A percentile compares a stretch with the other conserved stretches of the same genome.
These are phyloP conservation scores for Microvelia longipes DNA, from an alignment of 1,140 invertebrate species.

Conservation along the genomic window DNA sequence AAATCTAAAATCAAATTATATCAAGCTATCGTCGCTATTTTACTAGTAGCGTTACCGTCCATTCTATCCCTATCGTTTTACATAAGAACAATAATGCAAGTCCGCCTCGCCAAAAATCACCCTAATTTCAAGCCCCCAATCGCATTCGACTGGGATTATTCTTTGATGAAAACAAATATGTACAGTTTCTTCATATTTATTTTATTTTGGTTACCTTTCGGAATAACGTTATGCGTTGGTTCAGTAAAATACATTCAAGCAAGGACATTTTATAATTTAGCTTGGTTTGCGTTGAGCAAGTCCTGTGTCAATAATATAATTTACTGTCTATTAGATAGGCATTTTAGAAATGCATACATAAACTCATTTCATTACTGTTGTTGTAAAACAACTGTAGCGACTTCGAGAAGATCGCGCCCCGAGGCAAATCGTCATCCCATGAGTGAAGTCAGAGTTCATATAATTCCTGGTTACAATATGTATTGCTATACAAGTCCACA, in stretches of 20 bases:
- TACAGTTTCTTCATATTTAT: constrained; percentile 45
- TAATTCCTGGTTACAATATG: constrained; percentile 55
- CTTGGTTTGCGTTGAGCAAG: constrained; percentile 51
- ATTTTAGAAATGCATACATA: constrained; percentile 57
- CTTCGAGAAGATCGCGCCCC: constrained; percentile 44
- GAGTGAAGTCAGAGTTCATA: constrained; percentile 56
- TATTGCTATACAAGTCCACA: constrained; percentile 48
- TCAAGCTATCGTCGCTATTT: constrained; percentile 35
- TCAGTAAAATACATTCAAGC: constrained; percentile 32
- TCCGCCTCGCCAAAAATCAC: constrained; percentile 32
- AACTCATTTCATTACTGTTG: constrained; percentile 69
- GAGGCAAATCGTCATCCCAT: constrained; percentile 36
- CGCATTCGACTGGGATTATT: constrained; percentile 45
- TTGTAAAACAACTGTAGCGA: constrained; percentile 60
- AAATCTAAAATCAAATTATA: constrained; percentile 32
- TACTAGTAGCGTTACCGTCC: constrained; percentile 35
- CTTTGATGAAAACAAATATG: constrained; percentile 45
- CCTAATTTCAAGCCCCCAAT: constrained; percentile 44
- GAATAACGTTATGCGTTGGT: constrained; percentile 36
- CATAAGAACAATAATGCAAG: constrained; percentile 17
- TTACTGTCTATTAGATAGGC: constrained; percentile 45
- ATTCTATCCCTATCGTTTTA: constrained; percentile 29
- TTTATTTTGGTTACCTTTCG: constrained; percentile 51
- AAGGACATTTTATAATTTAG: constrained; percentile 42
- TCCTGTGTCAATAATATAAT: constrained; percentile 49